Conservation (phyloP, 2,888 invertebrate genomes). For the Himalopsyche tibetana region DNA sequence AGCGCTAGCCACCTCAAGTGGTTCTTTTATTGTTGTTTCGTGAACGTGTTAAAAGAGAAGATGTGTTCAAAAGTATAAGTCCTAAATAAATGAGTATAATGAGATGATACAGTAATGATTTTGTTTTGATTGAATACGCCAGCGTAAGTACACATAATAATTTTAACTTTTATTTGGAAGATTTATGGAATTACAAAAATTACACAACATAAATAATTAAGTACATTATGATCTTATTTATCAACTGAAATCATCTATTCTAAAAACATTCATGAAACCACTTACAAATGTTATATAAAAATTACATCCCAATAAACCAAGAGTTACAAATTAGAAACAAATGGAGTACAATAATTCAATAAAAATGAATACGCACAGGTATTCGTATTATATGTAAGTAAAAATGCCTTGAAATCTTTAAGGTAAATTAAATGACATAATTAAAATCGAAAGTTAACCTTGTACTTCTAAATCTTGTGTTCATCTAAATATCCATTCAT, state of each 20-base stretch:
- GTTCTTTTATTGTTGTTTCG: too few species aligned
- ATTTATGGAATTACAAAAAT: constrained; percentile 42
- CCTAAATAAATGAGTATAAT: too few species aligned
- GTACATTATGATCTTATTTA: constrained; percentile 17
- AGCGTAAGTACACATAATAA: constrained; percentile 9
- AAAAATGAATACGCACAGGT: not conserved
- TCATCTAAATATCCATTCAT: too few species aligned
- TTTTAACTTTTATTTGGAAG: constrained; percentile 43
- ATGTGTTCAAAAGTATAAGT: too few species aligned
- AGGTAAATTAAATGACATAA: too few species aligned
- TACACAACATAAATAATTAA: constrained; percentile 40
- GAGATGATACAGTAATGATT: too few species aligned
- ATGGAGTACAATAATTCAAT: not conserved
- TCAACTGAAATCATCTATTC: not conserved
- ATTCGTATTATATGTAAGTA: not conserved
- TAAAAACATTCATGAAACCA: constrained; percentile 32
- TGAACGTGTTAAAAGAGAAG: too few species aligned
- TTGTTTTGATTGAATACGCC: not conserved
- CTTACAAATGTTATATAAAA: constrained; percentile 15
- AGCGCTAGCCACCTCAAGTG: too few species aligned
- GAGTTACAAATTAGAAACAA: not conserved
- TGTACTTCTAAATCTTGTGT: too few species aligned
- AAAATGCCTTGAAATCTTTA: constrained; percentile 29
- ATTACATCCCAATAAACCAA: not conserved
- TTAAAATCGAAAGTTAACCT: too few species aligned